phyloP scores from a whole-genome alignment of 2,797 vertebrate species.

The Dermochelys coriacea region DNA sequence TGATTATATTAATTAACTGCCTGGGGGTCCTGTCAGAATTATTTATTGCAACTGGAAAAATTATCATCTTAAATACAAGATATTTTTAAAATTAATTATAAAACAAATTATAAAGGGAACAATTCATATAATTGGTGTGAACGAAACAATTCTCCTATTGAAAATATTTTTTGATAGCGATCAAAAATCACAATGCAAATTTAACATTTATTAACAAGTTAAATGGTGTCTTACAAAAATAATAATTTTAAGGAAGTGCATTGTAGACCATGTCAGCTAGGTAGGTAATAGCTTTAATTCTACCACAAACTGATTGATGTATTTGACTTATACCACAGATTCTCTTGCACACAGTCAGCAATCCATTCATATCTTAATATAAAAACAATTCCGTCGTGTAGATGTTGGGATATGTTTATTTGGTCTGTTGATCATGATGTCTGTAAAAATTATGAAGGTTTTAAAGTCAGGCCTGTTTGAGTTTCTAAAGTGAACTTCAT shows the following conservation, averaged over 20 bases:
- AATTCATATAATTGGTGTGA: not conserved
- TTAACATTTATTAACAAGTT: not conserved
- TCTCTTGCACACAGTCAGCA: constrained; percentile 54
- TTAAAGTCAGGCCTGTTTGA: constrained; percentile 40
- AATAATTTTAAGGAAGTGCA: constrained; percentile 38
- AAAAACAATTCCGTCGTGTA: constrained; percentile 14
- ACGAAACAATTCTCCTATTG: not conserved
- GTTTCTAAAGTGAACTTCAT: constrained; percentile 39
- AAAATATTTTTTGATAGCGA: not conserved
- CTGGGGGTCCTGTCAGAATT: not conserved
- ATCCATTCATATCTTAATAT: constrained; percentile 45
- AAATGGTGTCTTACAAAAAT: constrained; percentile 16
- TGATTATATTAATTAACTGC: not conserved
- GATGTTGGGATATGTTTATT: constrained; percentile 47
- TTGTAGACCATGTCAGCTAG: constrained; percentile 15
- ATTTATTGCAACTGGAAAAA: not conserved
- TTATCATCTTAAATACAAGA: not conserved
- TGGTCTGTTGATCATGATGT: constrained; percentile 43
- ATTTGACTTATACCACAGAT: constrained; percentile 72
- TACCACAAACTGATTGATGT: constrained; percentile 72
- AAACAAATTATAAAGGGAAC: not conserved
- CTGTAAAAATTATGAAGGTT: constrained; percentile 17
- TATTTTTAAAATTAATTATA: not conserved
- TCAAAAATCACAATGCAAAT: constrained; percentile 1
- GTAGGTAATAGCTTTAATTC: constrained; percentile 63